Conservation (phyloP, 2,113 vertebrate genomes). For the Ageneiosus marmoratus region DNA sequence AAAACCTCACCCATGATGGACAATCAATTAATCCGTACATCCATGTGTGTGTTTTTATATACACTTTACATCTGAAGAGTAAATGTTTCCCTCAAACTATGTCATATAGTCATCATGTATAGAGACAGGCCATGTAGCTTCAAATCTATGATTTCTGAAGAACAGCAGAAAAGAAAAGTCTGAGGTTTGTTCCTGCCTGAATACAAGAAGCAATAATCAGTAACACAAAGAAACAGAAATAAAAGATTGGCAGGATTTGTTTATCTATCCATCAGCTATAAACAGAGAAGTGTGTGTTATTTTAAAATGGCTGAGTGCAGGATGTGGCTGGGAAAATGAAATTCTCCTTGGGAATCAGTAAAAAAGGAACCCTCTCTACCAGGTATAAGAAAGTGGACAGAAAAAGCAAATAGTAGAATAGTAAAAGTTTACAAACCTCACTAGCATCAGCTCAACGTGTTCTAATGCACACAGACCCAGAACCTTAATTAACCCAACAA, state of each 20-base stretch:
- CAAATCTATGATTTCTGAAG: neutral
- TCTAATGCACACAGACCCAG: neutral
- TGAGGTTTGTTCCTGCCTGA: neutral
- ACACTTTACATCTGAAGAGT: neutral
- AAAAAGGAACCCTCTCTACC: neutral
- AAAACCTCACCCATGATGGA: neutral
- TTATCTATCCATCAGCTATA: neutral
- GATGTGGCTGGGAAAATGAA: constrained; percentile 6
- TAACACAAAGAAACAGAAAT: constrained; percentile 10
- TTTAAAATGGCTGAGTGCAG: neutral
- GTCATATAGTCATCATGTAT: neutral
- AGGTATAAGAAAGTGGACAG: neutral
- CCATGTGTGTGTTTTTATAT: neutral
- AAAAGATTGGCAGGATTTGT: constrained; percentile 22
- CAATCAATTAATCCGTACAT: neutral
- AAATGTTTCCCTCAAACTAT: neutral
- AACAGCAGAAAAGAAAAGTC: neutral
- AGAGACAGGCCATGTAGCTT: neutral
- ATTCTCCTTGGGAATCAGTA: constrained; percentile 19
- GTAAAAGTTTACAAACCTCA: neutral
- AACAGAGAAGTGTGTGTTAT: constrained; percentile 7
- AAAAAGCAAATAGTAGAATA: constrained; percentile 2
- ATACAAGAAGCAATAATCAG: constrained; percentile 25
- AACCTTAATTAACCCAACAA: neutral
- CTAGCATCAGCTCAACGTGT: neutral